Base-by-base conservation (phyloP, 92 coral and sea anemone genomes). In the Epizoanthus stellaris region DNA sequence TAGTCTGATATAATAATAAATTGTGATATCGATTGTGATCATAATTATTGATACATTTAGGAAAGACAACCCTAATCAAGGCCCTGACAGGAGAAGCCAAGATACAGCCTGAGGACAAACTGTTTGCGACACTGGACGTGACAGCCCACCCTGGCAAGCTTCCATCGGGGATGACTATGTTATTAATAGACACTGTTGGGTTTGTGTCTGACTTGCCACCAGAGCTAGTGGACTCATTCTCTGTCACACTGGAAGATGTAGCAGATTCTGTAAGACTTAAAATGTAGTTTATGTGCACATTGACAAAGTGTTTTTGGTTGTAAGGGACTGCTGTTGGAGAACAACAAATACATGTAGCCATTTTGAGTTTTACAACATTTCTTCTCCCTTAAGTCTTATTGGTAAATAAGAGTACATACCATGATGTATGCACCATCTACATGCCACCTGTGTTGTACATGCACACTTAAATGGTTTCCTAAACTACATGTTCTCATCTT, bases 101-200 rank as follows among this genome's bases (percentile, higher is more conserved):
- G 64, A 96, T 96, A 95, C 93, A 95, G 13, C 99, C 99, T 6
- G 99, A 96, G 54, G 86, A 97, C 90, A 97, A 93, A 42, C 84
- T 95, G 53, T 97, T 97, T 93, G 98, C 99, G 14, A 97, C 98
- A 60, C 99, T 97, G 49, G 99, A 97, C 52, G 99, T 97, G 60
- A 94, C 99, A 13, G 98, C 93, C 17, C 99, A 97, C 73, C 88
- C 90, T 10, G 98, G 98, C 63, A 97, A 93, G 77, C 97, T 97
- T 5, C 97, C 99, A 9, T 90, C 92, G 21, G 99, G 99, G 42
- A 88, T 97, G 93, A 87, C 87, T 2, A 94, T 89, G 1, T 84
- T 97, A 70, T 97, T 95, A 80, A 82, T 97, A 0, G 99, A 97
- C 69, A 97, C 99, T 16, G 94, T 97, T 34, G 99, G 99, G 11